Percentiles rank a stretch among this genome's conserved stretches.
These are phyloP conservation scores for Troilus luridus DNA, from an alignment of 2,888 invertebrate species.

Conservation along the genomic window DNA sequence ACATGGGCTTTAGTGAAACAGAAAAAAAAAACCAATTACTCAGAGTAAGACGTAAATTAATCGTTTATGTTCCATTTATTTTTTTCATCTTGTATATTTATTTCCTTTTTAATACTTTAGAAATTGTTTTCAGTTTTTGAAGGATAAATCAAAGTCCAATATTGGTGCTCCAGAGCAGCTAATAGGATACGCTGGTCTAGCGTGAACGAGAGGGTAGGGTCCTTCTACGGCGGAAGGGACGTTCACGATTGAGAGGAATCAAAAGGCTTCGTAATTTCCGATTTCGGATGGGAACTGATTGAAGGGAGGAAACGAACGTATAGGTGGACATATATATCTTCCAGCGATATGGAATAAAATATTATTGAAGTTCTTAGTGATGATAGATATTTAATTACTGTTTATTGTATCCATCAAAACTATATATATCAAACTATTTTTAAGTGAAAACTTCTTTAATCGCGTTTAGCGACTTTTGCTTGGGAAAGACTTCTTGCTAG, in stretches of 20 bases:
- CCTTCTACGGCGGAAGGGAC: neutral
- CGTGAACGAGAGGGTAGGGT: neutral
- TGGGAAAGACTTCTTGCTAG: too few species aligned
- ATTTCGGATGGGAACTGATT: conserved; percentile 17
- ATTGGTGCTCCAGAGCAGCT: neutral
- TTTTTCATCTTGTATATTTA: too few species aligned
- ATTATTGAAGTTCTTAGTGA: neutral
- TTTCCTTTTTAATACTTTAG: too few species aligned
- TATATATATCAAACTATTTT: neutral
- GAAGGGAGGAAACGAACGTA: neutral
- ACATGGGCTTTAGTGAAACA: too few species aligned
- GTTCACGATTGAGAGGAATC: conserved; percentile 18
- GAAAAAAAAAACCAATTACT: too few species aligned
- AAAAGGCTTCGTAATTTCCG: conserved; percentile 8
- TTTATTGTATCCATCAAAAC: neutral
- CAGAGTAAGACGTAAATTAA: too few species aligned
- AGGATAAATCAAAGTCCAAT: neutral
- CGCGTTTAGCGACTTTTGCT: too few species aligned
- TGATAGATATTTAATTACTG: neutral
- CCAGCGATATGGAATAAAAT: neutral
- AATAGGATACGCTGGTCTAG: neutral
- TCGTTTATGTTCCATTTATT: too few species aligned
- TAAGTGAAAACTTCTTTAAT: too few species aligned
- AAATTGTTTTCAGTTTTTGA: neutral
- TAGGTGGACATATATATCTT: neutral